Evolutionary conservation across 1,140 invertebrate genomes (phyloP).

Genomic region (Drosophila obscura): DNA sequence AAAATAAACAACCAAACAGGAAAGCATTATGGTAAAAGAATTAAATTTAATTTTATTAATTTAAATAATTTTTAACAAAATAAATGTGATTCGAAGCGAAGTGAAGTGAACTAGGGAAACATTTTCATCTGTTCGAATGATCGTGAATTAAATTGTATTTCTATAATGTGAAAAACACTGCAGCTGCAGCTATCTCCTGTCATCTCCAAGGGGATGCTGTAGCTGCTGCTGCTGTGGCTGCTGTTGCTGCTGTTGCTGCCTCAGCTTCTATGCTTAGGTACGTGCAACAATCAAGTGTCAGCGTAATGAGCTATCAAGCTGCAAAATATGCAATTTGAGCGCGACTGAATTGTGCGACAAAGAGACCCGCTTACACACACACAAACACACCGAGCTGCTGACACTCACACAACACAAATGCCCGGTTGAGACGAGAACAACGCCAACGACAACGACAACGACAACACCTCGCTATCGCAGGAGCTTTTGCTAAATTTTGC

Average conservation of each 20-base stretch:
- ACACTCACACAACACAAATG: slow-evolving; percentile 37
- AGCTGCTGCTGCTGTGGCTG: neutral
- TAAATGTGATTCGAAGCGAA: too few species aligned
- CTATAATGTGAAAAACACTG: neutral
- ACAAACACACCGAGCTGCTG: slow-evolving; percentile 3
- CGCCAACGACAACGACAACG: slow-evolving; percentile 21
- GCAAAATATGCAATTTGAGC: slow-evolving; percentile 80
- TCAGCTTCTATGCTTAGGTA: slow-evolving; percentile 38
- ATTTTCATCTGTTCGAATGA: too few species aligned
- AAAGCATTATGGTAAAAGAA: too few species aligned
- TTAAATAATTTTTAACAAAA: too few species aligned
- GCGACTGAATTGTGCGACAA: slow-evolving; percentile 62
- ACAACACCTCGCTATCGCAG: slow-evolving; percentile 69
- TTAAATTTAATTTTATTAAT: too few species aligned
- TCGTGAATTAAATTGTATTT: too few species aligned
- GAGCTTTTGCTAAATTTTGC: slow-evolving; percentile 78
- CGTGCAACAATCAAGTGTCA: slow-evolving; percentile 80
- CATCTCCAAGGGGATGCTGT: slow-evolving; percentile 5
- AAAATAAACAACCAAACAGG: too few species aligned
- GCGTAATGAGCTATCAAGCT: slow-evolving; percentile 81
- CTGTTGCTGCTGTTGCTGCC: slow-evolving; percentile 5
- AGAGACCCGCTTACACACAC: slow-evolving; percentile 35
- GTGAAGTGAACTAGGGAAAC: too few species aligned
- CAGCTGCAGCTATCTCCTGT: neutral
- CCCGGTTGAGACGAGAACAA: slow-evolving; percentile 47